A percentile compares a stretch with the other conserved stretches of the same genome.
Conservation (phyloP, 2,797 vertebrate genomes). For the Rhabdomys pumilio region DNA sequence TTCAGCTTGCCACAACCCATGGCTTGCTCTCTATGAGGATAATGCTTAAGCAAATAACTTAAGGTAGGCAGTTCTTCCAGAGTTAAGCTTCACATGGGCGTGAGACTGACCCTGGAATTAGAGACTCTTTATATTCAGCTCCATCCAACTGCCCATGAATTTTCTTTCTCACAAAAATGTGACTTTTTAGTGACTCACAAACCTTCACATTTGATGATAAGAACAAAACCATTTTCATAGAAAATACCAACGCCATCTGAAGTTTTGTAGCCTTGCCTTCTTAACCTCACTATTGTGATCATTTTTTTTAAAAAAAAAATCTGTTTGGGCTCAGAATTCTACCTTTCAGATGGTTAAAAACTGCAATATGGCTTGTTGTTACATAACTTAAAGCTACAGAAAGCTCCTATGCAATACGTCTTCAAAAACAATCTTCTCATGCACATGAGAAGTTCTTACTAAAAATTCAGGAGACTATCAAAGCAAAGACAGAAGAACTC, state of each 20-base stretch:
- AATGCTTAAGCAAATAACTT: background rate
- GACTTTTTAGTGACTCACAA: background rate
- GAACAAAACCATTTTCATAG: background rate
- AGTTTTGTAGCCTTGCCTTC: background rate
- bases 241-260: background rate
- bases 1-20: background rate
- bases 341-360: background rate
- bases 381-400: background rate
- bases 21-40: background rate
- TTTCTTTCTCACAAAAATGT: conserved; percentile 3
- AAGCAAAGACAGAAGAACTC: conserved; percentile 21
- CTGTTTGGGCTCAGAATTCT: conserved; percentile 5
- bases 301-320: background rate
- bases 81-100: background rate
- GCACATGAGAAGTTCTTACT: conserved; percentile 1
- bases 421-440: background rate
- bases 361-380: background rate
- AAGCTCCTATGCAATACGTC: background rate
- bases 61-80: conserved; percentile 7
- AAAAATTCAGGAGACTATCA: background rate
- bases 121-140: background rate
- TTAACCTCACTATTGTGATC: background rate
- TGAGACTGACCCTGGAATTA: background rate
- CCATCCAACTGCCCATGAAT: background rate
- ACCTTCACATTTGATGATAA: conserved; percentile 25